These are phyloP conservation scores for Thaumatotibia leucotreta DNA, from an alignment of 1,140 invertebrate genomes.

Conservation along the genomic window DNA sequence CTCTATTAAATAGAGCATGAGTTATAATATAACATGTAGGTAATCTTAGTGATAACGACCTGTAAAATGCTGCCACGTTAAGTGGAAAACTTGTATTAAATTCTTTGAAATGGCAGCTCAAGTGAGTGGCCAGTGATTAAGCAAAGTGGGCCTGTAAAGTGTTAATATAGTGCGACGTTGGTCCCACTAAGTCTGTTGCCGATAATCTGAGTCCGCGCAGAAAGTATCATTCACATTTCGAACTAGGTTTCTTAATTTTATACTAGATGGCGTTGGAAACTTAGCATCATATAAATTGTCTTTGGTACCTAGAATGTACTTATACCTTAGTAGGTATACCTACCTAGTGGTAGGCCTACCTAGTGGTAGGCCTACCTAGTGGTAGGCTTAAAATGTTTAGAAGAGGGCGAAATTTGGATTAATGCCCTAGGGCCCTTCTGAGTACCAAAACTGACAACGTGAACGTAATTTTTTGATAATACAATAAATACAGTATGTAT, in stretches of 20 bases:
- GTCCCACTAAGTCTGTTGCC: slow-evolving; percentile 16
- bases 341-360: no score
- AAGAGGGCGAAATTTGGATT: no score
- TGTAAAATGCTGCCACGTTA: not conserved
- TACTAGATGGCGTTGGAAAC: not conserved
- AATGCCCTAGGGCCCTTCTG: no score
- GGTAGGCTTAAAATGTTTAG: no score
- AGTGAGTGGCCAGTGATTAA: slow-evolving; percentile 23
- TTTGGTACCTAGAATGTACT: no score
- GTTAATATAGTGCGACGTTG: slow-evolving; percentile 23
- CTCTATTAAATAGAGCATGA: not conserved
- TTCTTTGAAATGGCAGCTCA: slow-evolving; percentile 14
- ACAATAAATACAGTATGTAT: no score
- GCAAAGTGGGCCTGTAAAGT: slow-evolving; percentile 24
- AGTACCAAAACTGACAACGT: no score
- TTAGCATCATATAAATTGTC: no score
- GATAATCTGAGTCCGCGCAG: slow-evolving; percentile 12
- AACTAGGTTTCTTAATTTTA: not conserved
- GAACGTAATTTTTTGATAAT: no score
- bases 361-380: no score
- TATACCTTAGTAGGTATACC: no score
- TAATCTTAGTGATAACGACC: slow-evolving; percentile 5
- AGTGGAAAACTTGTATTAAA: not conserved
- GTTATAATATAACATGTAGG: not conserved
- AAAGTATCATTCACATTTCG: not conserved